phyloP scores from a whole-genome alignment of 2,113 vertebrate genomes.

The Bos indicus region DNA sequence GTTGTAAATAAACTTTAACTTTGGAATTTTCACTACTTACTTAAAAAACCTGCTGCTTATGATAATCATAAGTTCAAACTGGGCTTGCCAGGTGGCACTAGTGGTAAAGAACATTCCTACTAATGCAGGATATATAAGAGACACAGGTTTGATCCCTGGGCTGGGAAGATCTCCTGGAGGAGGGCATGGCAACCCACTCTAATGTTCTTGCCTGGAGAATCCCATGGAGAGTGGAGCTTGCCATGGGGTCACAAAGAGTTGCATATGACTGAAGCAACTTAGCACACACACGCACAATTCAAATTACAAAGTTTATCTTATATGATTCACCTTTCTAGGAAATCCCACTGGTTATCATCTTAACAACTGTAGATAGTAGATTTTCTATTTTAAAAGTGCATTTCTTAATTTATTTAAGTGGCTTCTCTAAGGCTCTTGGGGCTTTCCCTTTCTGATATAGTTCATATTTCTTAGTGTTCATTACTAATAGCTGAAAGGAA shows the following conservation, averaged over 20 bases:
- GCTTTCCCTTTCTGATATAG: background rate
- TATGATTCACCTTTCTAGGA: background rate
- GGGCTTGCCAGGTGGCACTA: background rate
- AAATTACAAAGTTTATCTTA: background rate
- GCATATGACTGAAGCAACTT: background rate
- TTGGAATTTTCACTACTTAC: background rate
- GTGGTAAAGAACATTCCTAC: background rate
- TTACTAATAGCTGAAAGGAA: background rate
- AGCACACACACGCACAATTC: background rate
- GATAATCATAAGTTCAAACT: background rate
- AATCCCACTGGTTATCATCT: background rate
- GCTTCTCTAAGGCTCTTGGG: background rate
- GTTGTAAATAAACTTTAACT: background rate
- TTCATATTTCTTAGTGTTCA: background rate
- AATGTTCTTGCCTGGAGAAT: background rate
- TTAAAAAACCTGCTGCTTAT: background rate
- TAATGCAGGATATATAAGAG: background rate
- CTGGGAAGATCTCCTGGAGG: background rate
- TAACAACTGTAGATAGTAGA: background rate
- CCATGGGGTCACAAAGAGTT: background rate
- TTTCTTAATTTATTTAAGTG: background rate
- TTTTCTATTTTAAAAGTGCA: background rate
- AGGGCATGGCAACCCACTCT: background rate
- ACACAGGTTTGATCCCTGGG: background rate
- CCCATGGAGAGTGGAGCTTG: background rate